Percentiles rank a stretch among this genome's conserved stretches.
Evolutionary conservation across 2,113 vertebrate genomes (phyloP).

Genomic region (Pitta sordida): DNA sequence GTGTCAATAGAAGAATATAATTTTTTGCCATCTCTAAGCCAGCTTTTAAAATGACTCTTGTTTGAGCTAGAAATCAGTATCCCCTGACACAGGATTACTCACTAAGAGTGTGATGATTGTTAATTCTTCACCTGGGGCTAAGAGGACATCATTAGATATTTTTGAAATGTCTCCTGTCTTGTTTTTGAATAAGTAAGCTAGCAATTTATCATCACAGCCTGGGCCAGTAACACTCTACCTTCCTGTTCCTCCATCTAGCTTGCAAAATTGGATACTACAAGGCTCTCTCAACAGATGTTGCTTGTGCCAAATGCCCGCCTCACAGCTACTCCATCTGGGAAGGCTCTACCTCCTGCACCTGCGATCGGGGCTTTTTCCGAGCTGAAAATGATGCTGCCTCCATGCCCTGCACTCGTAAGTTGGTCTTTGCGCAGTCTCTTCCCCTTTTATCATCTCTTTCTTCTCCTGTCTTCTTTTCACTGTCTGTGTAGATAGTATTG

Average conservation of each 20-base stretch:
- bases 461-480: background rate
- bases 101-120: background rate
- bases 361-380: constrained; percentile 92
- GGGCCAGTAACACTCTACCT: constrained; percentile 16
- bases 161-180: constrained; percentile 35
- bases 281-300: constrained; percentile 85
- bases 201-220: background rate
- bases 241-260: constrained; percentile 71
- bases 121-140: constrained; percentile 45
- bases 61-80: constrained; percentile 45
- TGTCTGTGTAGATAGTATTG: background rate
- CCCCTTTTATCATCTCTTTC: background rate
- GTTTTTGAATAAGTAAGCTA: constrained; percentile 30
- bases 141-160: constrained; percentile 33
- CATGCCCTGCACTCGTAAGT: constrained; percentile 96
- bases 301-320: constrained; percentile 92
- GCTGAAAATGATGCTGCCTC: constrained; percentile 90
- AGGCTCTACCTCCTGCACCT: constrained; percentile 91
- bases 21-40: background rate
- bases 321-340: constrained; percentile 94
- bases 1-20: background rate
- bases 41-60: constrained; percentile 32
- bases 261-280: constrained; percentile 97
- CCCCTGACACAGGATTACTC: background rate
- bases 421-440: background rate